Conservation (phyloP, 37 sponge, comb jelly and placozoan genomes). For the Chondrosia reniformis region DNA sequence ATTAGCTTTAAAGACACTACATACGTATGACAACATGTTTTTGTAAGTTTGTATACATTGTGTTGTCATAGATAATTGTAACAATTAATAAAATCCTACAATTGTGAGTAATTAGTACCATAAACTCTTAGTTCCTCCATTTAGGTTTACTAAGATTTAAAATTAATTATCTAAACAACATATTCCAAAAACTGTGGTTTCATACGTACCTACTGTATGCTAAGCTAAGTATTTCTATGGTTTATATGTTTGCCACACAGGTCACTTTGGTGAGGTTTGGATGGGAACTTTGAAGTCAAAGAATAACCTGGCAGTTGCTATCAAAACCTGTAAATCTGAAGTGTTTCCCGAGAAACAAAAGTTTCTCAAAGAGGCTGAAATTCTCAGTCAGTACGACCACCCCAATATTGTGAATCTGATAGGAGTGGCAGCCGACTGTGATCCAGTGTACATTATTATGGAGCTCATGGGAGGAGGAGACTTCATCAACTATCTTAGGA, state of each 20-base stretch:
- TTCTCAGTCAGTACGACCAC: constrained; percentile 89
- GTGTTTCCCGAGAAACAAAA: constrained; percentile 56
- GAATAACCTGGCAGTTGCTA: constrained; percentile 49
- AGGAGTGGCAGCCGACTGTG: constrained; percentile 80
- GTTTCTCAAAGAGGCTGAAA: constrained; percentile 90
- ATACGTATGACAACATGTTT: too few species aligned
- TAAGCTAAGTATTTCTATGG: too few species aligned
- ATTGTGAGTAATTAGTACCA: too few species aligned
- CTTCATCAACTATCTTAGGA: constrained; percentile 77
- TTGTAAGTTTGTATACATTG: too few species aligned
- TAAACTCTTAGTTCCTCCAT: too few species aligned
- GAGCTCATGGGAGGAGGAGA: constrained; percentile 93
- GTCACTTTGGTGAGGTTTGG: constrained; percentile 90
- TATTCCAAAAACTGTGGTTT: too few species aligned
- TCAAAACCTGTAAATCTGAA: constrained; percentile 83
- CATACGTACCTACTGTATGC: too few species aligned
- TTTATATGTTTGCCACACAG: constrained; percentile 66
- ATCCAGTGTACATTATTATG: constrained; percentile 91
- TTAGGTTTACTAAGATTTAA: too few species aligned
- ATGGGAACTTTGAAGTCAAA: constrained; percentile 40
- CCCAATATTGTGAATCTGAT: constrained; percentile 89
- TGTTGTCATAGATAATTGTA: too few species aligned
- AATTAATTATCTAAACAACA: too few species aligned
- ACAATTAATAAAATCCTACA: too few species aligned
- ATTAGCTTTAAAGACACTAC: too few species aligned